phyloP scores from a whole-genome alignment of 2,888 invertebrate genomes.

The Diaprepes abbreviatus region DNA sequence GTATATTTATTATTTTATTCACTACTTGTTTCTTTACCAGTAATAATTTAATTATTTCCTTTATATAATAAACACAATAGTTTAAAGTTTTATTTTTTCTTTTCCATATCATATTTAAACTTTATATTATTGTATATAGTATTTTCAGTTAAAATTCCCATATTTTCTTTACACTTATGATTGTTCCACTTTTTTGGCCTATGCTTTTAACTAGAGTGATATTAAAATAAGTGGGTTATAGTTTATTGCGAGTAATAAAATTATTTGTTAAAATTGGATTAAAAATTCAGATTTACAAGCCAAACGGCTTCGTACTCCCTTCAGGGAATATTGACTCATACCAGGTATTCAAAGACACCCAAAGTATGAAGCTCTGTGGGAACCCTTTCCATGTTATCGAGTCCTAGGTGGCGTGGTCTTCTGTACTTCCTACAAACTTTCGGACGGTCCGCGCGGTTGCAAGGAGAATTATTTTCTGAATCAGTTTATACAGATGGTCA shows the following conservation, averaged over 20 bases:
- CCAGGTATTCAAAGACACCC: too few relatives aligned
- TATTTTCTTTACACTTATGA: conserved; percentile 80
- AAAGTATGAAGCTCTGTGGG: too few relatives aligned
- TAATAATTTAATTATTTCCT: conserved; percentile 73
- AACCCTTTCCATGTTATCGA: too few relatives aligned
- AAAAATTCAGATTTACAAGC: conserved; percentile 71
- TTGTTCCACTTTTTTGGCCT: conserved; percentile 80
- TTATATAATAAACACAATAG: conserved; percentile 66
- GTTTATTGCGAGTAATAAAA: conserved; percentile 72
- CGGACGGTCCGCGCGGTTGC: too few relatives aligned
- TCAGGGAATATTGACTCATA: too few relatives aligned
- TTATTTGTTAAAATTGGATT: conserved; percentile 69
- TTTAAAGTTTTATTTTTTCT: conserved; percentile 71
- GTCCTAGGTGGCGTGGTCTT: too few relatives aligned
- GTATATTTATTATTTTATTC: conserved; percentile 81
- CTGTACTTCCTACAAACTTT: too few relatives aligned
- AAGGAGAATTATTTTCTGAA: too few relatives aligned
- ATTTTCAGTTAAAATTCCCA: conserved; percentile 81
- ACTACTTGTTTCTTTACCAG: conserved; percentile 76
- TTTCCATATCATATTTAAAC: conserved; percentile 66
- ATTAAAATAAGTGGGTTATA: conserved; percentile 81
- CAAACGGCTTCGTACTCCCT: too few relatives aligned
- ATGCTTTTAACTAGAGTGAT: conserved; percentile 82
- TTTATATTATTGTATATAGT: conserved; percentile 72
- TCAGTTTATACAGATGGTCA: too few relatives aligned